Evolutionary conservation across 2,113 vertebrate genomes (phyloP), one percentile per base, ranked within the genome.

Genomic region (Bambusicola thoracicus): DNA sequence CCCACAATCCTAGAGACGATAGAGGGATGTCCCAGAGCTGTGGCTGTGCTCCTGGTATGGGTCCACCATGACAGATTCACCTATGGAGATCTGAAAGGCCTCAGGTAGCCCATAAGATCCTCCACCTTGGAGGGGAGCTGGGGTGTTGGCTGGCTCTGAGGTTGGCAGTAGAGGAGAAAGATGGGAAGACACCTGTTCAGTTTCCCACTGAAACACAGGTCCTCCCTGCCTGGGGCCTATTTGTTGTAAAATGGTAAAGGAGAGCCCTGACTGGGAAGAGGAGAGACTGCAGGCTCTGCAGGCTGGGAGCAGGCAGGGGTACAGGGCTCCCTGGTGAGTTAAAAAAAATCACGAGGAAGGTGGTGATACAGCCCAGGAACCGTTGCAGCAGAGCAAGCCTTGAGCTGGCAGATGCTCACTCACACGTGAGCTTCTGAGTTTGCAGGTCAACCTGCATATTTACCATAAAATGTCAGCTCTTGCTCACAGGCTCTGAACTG

Each of bases 371-470:
- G 13, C 3, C 7, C 13, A 32, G 22, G 78, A 76, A 51, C 21
- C 30, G 2, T 43, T 86, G 29, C 21, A 58, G 30, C 4, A 56
- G 76, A 81, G 36, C 17, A 67, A 34, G 14, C 14, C 59, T 66
- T 61, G 43, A 77, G 46, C 2, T 0, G 29, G 19, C 49, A 73
- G 63, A 65, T 4, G 1, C 40, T 66, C 13, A 11, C 1, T 0
- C 5, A 2, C 29, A 25, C 5, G 9, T 40, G 41, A 12, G 8
- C 7, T 66, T 40, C 41, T 41, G 41, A 25, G 29, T 13, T 21
- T 62, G 61, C 21, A 58, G 20, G 15, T 80, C 20, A 25, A 15
- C 8, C 5, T 4, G 18, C 36, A 13, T 1, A 6, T 34, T 24
- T 1, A 43, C 13, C 62, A 18, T 66, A 62, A 89, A 87, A 49